phyloP scores from a whole-genome alignment of 1,140 invertebrate species.

The Sesamia nonagrioides region DNA sequence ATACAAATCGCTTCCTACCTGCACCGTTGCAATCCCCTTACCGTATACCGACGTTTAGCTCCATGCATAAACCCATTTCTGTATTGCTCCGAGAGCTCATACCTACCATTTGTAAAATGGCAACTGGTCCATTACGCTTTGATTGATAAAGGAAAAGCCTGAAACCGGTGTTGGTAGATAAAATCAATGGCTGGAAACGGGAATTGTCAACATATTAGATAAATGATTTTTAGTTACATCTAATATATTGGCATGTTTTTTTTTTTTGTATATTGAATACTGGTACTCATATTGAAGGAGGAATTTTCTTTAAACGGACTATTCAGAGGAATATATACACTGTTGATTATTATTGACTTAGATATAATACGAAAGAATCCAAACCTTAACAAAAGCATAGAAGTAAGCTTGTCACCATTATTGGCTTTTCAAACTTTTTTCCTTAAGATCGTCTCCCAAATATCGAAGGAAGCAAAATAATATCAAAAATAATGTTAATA shows the following conservation, averaged over 20 bases:
- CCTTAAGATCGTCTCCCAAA: too few relatives aligned
- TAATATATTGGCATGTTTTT: neutral
- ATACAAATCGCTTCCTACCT: conserved; percentile 1
- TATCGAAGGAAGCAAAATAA: neutral
- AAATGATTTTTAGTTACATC: neutral
- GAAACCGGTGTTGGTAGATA: neutral
- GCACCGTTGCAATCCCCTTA: neutral
- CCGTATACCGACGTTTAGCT: neutral
- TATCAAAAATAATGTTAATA: conserved; percentile 36
- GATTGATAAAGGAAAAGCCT: neutral
- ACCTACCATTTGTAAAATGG: conserved; percentile 9
- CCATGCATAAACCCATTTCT: conserved; percentile 3
- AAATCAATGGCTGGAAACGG: neutral
- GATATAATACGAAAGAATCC: too few relatives aligned
- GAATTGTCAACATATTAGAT: neutral
- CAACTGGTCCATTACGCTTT: conserved; percentile 13
- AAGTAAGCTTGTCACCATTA: too few relatives aligned
- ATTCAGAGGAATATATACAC: too few relatives aligned
- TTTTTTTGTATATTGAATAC: too few relatives aligned
- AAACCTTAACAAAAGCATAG: too few relatives aligned
- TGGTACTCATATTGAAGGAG: too few relatives aligned
- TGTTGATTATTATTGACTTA: too few relatives aligned
- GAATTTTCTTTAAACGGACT: too few relatives aligned
- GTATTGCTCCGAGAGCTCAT: neutral
- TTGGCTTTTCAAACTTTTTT: too few relatives aligned